A percentile compares a stretch with the other conserved stretches of the same genome.
Evolutionary conservation across 2,113 vertebrate genomes (phyloP).

Genomic region (Desmodus rotundus): DNA sequence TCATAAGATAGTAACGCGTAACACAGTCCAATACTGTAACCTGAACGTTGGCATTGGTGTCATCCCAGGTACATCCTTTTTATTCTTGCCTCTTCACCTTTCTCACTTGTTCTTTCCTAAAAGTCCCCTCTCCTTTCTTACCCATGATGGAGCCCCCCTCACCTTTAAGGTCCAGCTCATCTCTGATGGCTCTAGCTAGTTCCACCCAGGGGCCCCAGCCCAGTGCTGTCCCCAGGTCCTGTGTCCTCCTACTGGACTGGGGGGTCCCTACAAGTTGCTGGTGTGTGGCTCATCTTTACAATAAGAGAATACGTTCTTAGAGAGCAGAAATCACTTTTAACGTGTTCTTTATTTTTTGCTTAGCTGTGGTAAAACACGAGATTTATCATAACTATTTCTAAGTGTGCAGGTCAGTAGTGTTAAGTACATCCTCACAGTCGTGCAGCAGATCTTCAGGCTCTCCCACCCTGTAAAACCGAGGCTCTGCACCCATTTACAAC

Average conservation of each 20-base stretch:
- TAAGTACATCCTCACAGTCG: background rate
- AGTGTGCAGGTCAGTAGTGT: background rate
- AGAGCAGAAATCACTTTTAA: background rate
- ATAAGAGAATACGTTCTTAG: background rate
- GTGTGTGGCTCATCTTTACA: background rate
- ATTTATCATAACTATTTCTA: background rate
- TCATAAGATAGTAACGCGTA: background rate
- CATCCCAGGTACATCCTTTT: background rate
- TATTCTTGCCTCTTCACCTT: background rate
- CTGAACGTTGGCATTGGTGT: background rate
- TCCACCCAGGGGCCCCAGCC: background rate
- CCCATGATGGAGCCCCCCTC: background rate
- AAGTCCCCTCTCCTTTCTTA: background rate
- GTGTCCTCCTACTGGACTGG: fast-evolving
- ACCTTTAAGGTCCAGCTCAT: background rate
- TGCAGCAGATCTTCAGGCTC: background rate
- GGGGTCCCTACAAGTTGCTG: background rate
- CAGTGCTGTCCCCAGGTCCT: background rate
- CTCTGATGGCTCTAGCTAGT: background rate
- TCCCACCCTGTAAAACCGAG: background rate
- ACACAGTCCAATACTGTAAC: fast-evolving
- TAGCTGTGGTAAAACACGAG: background rate
- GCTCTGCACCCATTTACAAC: background rate
- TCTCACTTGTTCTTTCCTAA: background rate
- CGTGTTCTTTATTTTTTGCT: background rate